Conservation (phyloP, 2,113 vertebrate species). For the Rhagologus leucostigma region DNA sequence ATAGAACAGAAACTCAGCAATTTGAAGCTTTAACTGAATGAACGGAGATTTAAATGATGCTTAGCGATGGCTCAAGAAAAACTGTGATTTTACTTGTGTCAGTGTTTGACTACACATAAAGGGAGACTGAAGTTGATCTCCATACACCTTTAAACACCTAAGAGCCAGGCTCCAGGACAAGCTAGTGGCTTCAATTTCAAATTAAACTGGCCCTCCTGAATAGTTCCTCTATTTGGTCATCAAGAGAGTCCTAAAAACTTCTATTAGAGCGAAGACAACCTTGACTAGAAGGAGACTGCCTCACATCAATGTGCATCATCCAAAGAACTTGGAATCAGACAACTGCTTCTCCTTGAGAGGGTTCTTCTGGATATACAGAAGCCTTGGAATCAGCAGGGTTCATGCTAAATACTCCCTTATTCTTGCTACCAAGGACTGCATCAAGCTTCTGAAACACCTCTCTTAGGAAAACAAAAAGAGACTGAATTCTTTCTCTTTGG, state of each 20-base stretch:
- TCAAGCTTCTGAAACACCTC: background rate
- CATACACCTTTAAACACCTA: background rate
- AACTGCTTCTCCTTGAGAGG: background rate
- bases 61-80: background rate
- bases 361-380: background rate
- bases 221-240: background rate
- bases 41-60: background rate
- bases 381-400: background rate
- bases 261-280: background rate
- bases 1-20: background rate
- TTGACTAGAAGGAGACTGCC: background rate
- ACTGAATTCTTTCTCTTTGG: background rate
- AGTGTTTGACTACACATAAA: background rate
- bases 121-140: background rate
- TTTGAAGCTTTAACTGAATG: background rate
- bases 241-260: background rate
- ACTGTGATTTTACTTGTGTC: accelerated
- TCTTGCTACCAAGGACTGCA: background rate
- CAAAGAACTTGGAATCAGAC: background rate
- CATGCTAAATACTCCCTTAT: background rate
- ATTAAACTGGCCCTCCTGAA: background rate
- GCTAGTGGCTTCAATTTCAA: background rate
- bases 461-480: background rate
- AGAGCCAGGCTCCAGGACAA: background rate
- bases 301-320: background rate